Evolutionary conservation across 2,797 vertebrate genomes (phyloP).

Genomic region (Monodelphis domestica): DNA sequence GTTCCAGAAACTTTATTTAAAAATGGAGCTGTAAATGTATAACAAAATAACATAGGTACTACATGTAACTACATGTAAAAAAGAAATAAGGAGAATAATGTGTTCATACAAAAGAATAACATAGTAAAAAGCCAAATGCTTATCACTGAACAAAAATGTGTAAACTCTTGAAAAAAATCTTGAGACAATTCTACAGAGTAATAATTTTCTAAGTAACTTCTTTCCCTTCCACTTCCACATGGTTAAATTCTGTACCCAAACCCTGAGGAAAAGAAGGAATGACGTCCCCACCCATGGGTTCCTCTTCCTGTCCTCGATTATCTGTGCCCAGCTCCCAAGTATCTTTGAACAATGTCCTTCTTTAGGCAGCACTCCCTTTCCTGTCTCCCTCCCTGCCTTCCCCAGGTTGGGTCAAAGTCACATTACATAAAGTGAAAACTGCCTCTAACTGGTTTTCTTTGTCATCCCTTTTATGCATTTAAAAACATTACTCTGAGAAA

Average conservation of each 20-base stretch:
- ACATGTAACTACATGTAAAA: conserved; percentile 94
- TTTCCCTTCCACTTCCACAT: conserved; percentile 69
- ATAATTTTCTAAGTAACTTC: conserved; percentile 69
- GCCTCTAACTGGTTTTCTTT: not conserved
- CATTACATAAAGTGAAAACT: too few relatives aligned
- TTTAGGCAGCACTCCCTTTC: too few relatives aligned
- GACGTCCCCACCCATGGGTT: too few relatives aligned
- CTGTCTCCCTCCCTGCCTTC: too few relatives aligned
- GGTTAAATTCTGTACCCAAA: conserved; percentile 80
- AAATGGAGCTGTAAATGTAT: conserved; percentile 94
- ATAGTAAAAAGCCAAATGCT: conserved; percentile 87
- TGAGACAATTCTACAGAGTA: conserved; percentile 77
- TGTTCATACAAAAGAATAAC: conserved; percentile 92
- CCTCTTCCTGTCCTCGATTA: too few relatives aligned
- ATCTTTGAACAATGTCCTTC: too few relatives aligned
- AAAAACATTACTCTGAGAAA: not conserved
- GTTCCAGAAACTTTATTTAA: conserved; percentile 95
- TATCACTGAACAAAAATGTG: conserved; percentile 87
- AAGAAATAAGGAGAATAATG: conserved; percentile 92
- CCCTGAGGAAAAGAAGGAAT: conserved; percentile 79
- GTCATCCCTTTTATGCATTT: not conserved
- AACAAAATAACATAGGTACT: conserved; percentile 94
- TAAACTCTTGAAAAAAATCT: conserved; percentile 85
- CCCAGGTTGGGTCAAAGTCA: too few relatives aligned
- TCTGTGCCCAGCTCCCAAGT: too few relatives aligned